Evolutionary conservation across 2,888 invertebrate genomes (phyloP), one percentile per base, ranked within the genome.

Genomic region (Acleris laterana): DNA sequence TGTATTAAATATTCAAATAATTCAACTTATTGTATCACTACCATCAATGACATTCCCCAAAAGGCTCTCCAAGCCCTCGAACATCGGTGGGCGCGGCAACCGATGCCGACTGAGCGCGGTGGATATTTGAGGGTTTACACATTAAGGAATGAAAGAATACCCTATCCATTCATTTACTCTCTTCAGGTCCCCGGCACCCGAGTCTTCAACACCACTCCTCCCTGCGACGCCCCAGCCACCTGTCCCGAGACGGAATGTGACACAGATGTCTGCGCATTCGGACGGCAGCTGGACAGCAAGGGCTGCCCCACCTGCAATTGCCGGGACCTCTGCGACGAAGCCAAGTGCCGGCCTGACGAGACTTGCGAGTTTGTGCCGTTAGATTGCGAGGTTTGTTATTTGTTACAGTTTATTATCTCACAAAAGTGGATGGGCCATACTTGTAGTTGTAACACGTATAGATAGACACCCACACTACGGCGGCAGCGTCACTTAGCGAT

Each of bases 241-340:
- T 93, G 93, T 59, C 84, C 89, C 0, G 77, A 83, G 1, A 77
- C 84, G 0, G 77, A 71, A 1, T 93, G 93, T 71, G 76, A 74
- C 5, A 79, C 80, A 1, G 84, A 81, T 1, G 78, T 80, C 13
- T 93, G 93, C 59, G 74, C 84, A 0, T 87, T 93, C 65, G 93
- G 93, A 0, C 72, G 81, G 2, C 78, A 81, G 28, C 70, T 93
- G 53, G 88, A 93, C 73, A 88, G 85, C 3, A 93, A 90, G 11
- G 96, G 96, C 0, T 97, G 97, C 76, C 94, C 95, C 1, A 95
- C 94, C 0, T 97, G 97, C 78, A 92, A 93, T 58, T 97, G 97
- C 79, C 89, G 95, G 13, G 95, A 97, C 79, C 96, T 96, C 0
- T 97, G 97, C 78, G 94, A 94, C n/a, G 95, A 95, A 66, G 94